phyloP scores from a whole-genome alignment of 2,888 invertebrate genomes.

The Lampropteryx suffumata region DNA sequence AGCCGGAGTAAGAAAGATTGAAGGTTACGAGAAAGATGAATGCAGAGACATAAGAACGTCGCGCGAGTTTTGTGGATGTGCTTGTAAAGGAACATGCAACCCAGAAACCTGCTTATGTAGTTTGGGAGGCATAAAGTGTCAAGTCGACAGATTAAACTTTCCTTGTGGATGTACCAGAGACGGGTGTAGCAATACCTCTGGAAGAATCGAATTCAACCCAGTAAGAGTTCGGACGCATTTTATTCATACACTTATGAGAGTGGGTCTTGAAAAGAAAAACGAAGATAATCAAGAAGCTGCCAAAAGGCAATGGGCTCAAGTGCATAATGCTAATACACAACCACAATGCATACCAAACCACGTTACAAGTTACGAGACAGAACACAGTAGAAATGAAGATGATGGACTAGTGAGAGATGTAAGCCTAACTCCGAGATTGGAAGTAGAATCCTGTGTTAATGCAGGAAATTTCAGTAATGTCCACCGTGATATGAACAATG shows the following conservation, averaged over 20 bases:
- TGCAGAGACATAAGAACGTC: slow-evolving; percentile 96
- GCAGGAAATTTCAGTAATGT: slow-evolving; percentile 86
- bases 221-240: slow-evolving; percentile 97
- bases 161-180: slow-evolving; percentile 98
- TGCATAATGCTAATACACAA: slow-evolving; percentile 56
- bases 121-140: slow-evolving; percentile 97
- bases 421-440: slow-evolving; percentile 79
- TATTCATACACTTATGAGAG: slow-evolving; percentile 97
- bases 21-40: slow-evolving; percentile 95
- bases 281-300: slow-evolving; percentile 80
- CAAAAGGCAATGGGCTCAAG: slow-evolving; percentile 75
- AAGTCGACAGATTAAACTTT: slow-evolving; percentile 97
- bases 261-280: slow-evolving; percentile 94
- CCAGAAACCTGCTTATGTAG: slow-evolving; percentile 98
- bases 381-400: slow-evolving; percentile 63
- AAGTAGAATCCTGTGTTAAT: slow-evolving; percentile 85
- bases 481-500: slow-evolving; percentile 83
- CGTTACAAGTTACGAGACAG: slow-evolving; percentile 55
- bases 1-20: slow-evolving; percentile 97
- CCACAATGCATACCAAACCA: slow-evolving; percentile 57
- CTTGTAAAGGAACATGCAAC: slow-evolving; percentile 96
- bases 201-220: slow-evolving; percentile 98
- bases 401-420: slow-evolving; percentile 79
- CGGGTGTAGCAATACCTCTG: slow-evolving; percentile 95
- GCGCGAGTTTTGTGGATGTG: slow-evolving; percentile 96